Percentiles rank a stretch among this genome's conserved stretches.
Conservation (phyloP, 2,113 vertebrate species). For the Cardinalis cardinalis region DNA sequence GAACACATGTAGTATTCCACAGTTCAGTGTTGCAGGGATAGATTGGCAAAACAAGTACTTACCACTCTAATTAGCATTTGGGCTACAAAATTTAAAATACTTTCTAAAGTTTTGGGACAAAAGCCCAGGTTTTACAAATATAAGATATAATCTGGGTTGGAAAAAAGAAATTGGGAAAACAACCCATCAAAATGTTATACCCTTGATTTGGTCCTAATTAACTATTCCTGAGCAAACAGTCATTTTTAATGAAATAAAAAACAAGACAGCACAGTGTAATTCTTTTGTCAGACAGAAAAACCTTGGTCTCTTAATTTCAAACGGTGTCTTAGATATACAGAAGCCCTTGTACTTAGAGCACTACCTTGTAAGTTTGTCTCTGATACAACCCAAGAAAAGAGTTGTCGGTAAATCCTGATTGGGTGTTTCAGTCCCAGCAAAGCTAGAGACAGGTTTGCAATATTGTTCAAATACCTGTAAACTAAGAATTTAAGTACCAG, state of each 20-base stretch:
- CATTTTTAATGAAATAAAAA: not conserved
- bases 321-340: not conserved
- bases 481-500: not conserved
- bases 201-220: not conserved
- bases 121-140: not conserved
- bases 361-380: not conserved
- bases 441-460: not conserved
- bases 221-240: not conserved
- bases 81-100: not conserved
- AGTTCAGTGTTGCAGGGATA: not conserved
- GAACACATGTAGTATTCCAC: not conserved
- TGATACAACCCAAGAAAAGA: not conserved
- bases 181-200: not conserved
- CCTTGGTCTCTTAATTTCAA: not conserved
- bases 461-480: not conserved
- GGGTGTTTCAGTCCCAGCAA: not conserved
- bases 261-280: not conserved
- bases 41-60: not conserved
- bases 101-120: not conserved
- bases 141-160: not conserved
- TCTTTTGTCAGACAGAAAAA: not conserved
- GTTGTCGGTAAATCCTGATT: not conserved
- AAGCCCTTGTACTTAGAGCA: not conserved
- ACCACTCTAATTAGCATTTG: not conserved
- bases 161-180: not conserved